Evolutionary conservation across 1,140 invertebrate species (phyloP).

Genomic region (Propsilocerus akamusi): DNA sequence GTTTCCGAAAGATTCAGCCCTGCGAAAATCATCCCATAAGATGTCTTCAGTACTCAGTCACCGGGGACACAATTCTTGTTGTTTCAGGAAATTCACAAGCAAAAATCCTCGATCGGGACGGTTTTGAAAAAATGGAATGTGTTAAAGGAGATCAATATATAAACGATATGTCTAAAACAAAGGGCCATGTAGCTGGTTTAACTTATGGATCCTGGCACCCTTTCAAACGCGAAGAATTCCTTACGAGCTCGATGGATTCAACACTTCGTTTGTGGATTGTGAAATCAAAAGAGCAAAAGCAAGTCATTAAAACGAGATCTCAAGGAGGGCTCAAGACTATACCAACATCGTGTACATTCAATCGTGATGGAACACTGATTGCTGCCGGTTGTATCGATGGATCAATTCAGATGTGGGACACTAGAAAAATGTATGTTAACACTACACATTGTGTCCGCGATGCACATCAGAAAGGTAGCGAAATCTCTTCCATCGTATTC

Average conservation of each 20-base stretch:
- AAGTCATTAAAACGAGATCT: constrained; percentile 77
- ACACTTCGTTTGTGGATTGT: constrained; percentile 83
- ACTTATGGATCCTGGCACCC: constrained; percentile 92
- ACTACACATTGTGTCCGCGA: constrained; percentile 55
- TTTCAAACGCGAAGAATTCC: constrained; percentile 73
- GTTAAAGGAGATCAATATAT: constrained; percentile 95
- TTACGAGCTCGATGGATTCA: constrained; percentile 85
- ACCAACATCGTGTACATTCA: constrained; percentile 71
- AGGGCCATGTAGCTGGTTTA: constrained; percentile 86
- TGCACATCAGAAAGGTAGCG: constrained; percentile 63
- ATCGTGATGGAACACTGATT: constrained; percentile 72
- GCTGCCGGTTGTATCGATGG: constrained; percentile 88
- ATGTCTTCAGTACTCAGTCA: constrained; percentile 76
- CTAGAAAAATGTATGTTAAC: constrained; percentile 65
- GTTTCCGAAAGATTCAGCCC: constrained; percentile 81
- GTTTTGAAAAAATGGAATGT: constrained; percentile 88
- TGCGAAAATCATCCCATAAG: constrained; percentile 93
- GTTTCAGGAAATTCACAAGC: constrained; percentile 82
- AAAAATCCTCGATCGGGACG: constrained; percentile 90
- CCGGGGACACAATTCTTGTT: constrained; percentile 86
- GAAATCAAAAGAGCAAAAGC: constrained; percentile 46
- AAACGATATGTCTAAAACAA: constrained; percentile 81
- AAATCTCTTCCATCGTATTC: constrained; percentile 71
- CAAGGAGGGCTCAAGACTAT: constrained; percentile 75
- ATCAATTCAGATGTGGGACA: constrained; percentile 96